Evolutionary conservation across 2,113 vertebrate species (phyloP).

Genomic region (Willisornis vidua): DNA sequence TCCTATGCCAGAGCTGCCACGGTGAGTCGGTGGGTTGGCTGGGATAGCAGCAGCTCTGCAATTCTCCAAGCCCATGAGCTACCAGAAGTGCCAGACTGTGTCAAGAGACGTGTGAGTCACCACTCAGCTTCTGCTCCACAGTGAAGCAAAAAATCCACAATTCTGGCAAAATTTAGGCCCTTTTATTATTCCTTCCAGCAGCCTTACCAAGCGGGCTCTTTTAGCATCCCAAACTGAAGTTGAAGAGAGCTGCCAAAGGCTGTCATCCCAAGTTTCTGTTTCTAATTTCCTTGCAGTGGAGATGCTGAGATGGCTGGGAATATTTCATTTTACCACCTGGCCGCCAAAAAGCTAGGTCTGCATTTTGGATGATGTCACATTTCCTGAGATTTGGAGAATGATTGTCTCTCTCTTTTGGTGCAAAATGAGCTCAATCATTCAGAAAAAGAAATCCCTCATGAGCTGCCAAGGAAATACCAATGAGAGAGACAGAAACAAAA

Average conservation of each 20-base stretch:
- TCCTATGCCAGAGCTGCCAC: background rate
- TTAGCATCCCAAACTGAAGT: background rate
- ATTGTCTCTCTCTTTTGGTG: constrained; percentile 18
- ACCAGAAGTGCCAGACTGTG: constrained; percentile 28
- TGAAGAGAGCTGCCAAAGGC: constrained; percentile 45
- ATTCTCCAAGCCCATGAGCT: background rate
- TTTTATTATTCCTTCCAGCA: constrained; percentile 44
- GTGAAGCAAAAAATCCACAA: constrained; percentile 39
- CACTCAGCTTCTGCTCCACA: constrained; percentile 18
- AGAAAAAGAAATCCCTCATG: constrained; percentile 47
- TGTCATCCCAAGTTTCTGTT: constrained; percentile 52
- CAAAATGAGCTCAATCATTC: background rate
- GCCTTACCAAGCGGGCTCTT: constrained; percentile 32
- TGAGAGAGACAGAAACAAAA: constrained; percentile 31
- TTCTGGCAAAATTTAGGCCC: constrained; percentile 30
- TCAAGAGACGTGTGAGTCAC: constrained; percentile 47
- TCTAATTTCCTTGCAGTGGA: constrained; percentile 60
- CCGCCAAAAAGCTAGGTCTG: constrained; percentile 28
- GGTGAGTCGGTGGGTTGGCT: background rate
- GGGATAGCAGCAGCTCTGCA: background rate
- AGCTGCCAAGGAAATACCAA: constrained; percentile 62
- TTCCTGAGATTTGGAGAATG: constrained; percentile 49
- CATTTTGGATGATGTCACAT: constrained; percentile 56
- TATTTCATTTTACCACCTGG: constrained; percentile 51
- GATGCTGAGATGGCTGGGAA: constrained; percentile 56